Conservation (phyloP, 2,888 invertebrate genomes). For the Sarcophaga carnaria region DNA sequence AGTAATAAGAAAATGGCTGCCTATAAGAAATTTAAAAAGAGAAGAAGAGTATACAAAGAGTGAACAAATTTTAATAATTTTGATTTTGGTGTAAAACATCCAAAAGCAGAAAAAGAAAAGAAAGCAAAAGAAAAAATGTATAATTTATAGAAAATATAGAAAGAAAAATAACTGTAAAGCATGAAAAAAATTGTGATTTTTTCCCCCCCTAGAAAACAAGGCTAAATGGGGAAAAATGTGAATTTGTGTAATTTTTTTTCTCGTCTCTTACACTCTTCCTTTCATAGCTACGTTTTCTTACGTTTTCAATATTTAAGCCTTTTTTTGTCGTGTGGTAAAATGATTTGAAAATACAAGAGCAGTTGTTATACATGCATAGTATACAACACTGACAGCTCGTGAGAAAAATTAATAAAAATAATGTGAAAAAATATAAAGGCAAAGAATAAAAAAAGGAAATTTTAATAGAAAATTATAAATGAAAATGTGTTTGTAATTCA, state of each 20-base stretch:
- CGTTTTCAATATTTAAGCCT: conserved; percentile 43
- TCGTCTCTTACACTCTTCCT: neutral
- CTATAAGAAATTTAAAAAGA: conserved; percentile 1
- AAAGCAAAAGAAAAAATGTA: conserved; percentile 36
- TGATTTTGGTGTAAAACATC: conserved; percentile 29
- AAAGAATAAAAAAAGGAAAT: conserved; percentile 38
- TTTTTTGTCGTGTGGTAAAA: neutral
- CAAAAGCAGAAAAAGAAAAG: neutral
- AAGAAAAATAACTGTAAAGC: conserved; percentile 8
- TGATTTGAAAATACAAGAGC: conserved; percentile 41
- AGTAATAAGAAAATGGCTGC: too few species aligned
- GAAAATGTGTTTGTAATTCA: conserved; percentile 8
- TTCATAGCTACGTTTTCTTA: neutral
- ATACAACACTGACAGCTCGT: conserved; percentile 69
- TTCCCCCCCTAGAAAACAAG: conserved; percentile 44
- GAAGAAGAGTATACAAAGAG: conserved; percentile 12
- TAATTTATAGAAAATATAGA: conserved; percentile 5
- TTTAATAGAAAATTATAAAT: conserved; percentile 18
- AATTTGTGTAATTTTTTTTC: conserved; percentile 62
- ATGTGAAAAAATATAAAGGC: conserved; percentile 39
- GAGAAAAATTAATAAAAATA: conserved; percentile 4
- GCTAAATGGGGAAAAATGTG: conserved; percentile 46
- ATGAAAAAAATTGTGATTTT: conserved; percentile 23
- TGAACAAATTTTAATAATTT: conserved; percentile 8
- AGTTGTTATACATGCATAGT: conserved; percentile 71